Evolutionary conservation across 2,797 vertebrate species (phyloP).

Genomic region (Phrynocephalus guinanensis): DNA sequence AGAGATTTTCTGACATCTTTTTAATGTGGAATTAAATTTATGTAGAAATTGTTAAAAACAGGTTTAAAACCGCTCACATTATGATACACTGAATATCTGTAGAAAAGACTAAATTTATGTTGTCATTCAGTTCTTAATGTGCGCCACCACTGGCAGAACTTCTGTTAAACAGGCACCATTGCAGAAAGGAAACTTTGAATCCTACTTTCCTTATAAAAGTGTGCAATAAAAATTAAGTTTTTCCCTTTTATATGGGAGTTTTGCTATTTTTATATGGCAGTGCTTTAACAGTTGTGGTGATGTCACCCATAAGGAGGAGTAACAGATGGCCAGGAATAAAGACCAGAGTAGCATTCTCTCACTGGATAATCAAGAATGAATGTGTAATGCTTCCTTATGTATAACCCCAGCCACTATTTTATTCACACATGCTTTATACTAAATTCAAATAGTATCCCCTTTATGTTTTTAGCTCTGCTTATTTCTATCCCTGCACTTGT

Average conservation of each 20-base stretch:
- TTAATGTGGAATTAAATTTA: constrained; percentile 22
- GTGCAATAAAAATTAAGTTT: constrained; percentile 52
- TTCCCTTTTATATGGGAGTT: constrained; percentile 56
- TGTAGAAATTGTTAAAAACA: constrained; percentile 34
- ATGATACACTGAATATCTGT: constrained; percentile 31
- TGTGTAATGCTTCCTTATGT: constrained; percentile 30
- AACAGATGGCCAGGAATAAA: constrained; percentile 60
- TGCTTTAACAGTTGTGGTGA: constrained; percentile 60
- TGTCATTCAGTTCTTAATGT: constrained; percentile 27
- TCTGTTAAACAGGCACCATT: constrained; percentile 51
- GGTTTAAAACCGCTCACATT: constrained; percentile 38
- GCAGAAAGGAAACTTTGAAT: constrained; percentile 63
- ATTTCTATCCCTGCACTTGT: constrained; percentile 26
- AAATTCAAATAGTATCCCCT: constrained; percentile 43
- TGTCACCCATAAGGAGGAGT: constrained; percentile 59
- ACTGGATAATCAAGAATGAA: constrained; percentile 51
- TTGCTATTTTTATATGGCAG: constrained; percentile 62
- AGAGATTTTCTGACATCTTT: background rate
- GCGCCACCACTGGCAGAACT: constrained; percentile 55
- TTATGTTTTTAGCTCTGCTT: constrained; percentile 36
- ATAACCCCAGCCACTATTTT: constrained; percentile 43
- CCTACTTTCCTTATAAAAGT: constrained; percentile 61
- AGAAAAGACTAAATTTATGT: constrained; percentile 53
- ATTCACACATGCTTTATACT: constrained; percentile 34
- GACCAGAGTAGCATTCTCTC: constrained; percentile 64